Evolutionary conservation across 1,140 invertebrate genomes (phyloP).

Genomic region (Hestina assimilis): DNA sequence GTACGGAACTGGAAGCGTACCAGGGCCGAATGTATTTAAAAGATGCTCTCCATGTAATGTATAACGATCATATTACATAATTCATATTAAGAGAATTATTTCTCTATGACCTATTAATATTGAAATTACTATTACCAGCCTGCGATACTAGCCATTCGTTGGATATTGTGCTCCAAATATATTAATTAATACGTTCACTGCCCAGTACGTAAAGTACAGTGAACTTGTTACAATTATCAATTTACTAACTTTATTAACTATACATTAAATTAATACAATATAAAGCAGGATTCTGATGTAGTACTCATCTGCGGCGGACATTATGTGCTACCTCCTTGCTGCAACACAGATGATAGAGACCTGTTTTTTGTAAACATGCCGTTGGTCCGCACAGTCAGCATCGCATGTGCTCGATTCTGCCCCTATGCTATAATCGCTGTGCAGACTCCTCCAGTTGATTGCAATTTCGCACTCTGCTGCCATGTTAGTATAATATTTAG

Average conservation of each 20-base stretch:
- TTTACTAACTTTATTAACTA: no score
- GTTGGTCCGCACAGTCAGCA: conserved; percentile 44
- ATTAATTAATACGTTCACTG: no score
- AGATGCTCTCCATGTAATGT: conserved; percentile 47
- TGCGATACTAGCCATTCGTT: no score
- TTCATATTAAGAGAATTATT: no score
- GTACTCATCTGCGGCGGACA: conserved; percentile 61
- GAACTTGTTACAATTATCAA: no score
- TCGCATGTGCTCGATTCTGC: conserved; percentile 52
- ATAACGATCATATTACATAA: neutral
- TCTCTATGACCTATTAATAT: no score
- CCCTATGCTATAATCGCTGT: conserved; percentile 54
- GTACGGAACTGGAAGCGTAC: conserved; percentile 51
- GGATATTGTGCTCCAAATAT: no score
- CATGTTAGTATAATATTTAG: conserved; percentile 49
- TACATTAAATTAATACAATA: no score
- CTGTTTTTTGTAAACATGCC: conserved; percentile 62
- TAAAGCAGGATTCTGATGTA: conserved; percentile 50
- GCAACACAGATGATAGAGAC: conserved; percentile 47
- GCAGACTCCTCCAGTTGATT: conserved; percentile 64
- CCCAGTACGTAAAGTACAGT: no score
- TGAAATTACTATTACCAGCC: no score
- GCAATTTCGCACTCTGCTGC: conserved; percentile 52
- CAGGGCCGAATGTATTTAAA: conserved; percentile 51
- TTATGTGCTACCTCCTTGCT: conserved; percentile 51